phyloP scores from a whole-genome alignment of 37 sponge, comb jelly and placozoan genomes.

The Petrosia ficiformis region DNA sequence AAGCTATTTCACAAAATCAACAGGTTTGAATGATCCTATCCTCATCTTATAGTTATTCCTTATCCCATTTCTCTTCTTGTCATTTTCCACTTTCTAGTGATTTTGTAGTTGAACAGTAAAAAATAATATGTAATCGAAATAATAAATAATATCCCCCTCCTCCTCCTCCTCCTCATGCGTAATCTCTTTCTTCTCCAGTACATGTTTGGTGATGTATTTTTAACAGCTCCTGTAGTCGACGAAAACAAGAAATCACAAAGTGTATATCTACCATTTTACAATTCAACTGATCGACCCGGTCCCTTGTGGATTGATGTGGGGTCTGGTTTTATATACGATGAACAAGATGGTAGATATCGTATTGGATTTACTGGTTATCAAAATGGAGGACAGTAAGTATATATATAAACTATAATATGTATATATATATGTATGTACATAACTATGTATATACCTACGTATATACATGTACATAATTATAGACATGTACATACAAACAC shows the following conservation, averaged over 20 bases:
- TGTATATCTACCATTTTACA: slow-evolving; percentile 41
- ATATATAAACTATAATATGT: not conserved
- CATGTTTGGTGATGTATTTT: slow-evolving; percentile 54
- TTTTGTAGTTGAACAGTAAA: no score
- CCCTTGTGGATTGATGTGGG: slow-evolving; percentile 47
- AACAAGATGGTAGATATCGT: slow-evolving; percentile 47
- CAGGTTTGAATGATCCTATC: slow-evolving; percentile 14
- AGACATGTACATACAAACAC: no score
- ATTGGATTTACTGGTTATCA: slow-evolving; percentile 46
- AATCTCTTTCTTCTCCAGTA: slow-evolving; percentile 19
- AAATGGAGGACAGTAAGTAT: slow-evolving; percentile 38
- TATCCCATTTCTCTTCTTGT: no score
- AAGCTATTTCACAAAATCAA: slow-evolving; percentile 37
- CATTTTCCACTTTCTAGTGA: no score
- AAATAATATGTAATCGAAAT: no score
- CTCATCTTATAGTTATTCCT: not conserved
- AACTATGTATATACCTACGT: no score
- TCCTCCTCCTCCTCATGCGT: no score
- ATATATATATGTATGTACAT: not conserved
- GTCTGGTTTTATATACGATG: slow-evolving; percentile 45
- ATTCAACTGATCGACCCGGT: not conserved
- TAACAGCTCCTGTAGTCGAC: slow-evolving; percentile 56
- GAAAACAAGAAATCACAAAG: slow-evolving; percentile 19
- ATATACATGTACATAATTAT: no score
- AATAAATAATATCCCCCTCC: no score